Base-by-base conservation (phyloP, 2,113 vertebrate genomes). In the Agapornis roseicollis region DNA sequence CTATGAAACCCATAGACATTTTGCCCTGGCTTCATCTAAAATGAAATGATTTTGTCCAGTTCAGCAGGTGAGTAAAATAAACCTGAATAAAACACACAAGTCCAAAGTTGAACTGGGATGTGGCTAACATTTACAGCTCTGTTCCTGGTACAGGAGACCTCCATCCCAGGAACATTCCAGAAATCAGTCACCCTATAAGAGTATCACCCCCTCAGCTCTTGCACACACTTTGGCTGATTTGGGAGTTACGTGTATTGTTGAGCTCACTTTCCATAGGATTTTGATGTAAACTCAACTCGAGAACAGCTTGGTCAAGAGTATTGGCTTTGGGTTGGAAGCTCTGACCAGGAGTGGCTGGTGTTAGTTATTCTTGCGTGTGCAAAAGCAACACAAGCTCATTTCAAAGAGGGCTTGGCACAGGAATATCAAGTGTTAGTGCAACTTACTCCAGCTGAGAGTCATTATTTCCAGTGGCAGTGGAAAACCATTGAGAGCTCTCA, bases 401-500 rank as follows among this genome's bases (percentile, higher is more conserved):
- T 71, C 88, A 78, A 90, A 85, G 92, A 85, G 80, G 15, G 79
- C 89, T 94, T 97, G 97, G 92, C 90, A 81, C 66, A 73, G 96
- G 96, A 97, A 97, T 97, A 97, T 97, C 97, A 93, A 97, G 95
- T 97, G 98, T 97, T 95, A 83, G 92, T 85, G 68, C 68, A 97
- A 94, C 94, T 73, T 90, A 79, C 96, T 69, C 95, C 98, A 98
- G 96, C 98, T 98, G 98, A 85, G 93, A 98, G 95, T 97, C 97
- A 97, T 98, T 98, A 97, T 97, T 97, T 97, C 96, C 97, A 98
- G 98, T 97, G 98, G 97, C 97, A 97, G 97, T 97, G 96, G 97
- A 97, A 98, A 98, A 89, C 95, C 97, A 96, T 97, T 96, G 96
- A 96, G 94, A 91, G 91, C 81, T 96, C 97, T 95, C 98, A 46